Evolutionary conservation across 1,140 invertebrate species (phyloP).

Genomic region (Coboldia fuscipes): DNA sequence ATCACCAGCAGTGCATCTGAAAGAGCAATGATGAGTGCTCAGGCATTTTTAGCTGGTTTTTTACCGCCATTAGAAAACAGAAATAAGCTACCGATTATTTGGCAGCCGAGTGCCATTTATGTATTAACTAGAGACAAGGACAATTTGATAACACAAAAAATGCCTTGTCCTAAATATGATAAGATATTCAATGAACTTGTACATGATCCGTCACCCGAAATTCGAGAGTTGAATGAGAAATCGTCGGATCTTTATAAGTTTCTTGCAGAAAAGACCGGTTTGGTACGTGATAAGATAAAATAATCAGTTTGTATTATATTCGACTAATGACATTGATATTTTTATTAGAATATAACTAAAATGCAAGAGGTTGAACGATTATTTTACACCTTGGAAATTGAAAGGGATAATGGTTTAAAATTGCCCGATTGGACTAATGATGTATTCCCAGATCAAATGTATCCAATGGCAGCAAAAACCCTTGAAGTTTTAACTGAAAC

Average conservation of each 20-base stretch:
- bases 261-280: constrained; percentile 38
- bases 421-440: constrained; percentile 49
- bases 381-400: constrained; percentile 49
- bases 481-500: constrained; percentile 49
- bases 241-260: constrained; percentile 37
- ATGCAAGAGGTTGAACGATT: constrained; percentile 46
- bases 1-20: constrained; percentile 61
- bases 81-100: constrained; percentile 49
- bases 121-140: constrained; percentile 41
- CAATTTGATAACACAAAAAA: constrained; percentile 36
- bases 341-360: constrained; percentile 28
- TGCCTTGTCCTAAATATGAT: constrained; percentile 36
- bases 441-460: constrained; percentile 45
- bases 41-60: constrained; percentile 57
- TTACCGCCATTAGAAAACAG: constrained; percentile 49
- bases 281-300: constrained; percentile 6
- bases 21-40: constrained; percentile 70
- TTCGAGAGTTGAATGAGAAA: constrained; percentile 28
- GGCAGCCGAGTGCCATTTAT: constrained; percentile 79
- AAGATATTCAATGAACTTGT: constrained; percentile 29
- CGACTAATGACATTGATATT: background rate
- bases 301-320: background rate
- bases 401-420: constrained; percentile 37
- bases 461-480: constrained; percentile 36
- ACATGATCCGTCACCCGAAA: constrained; percentile 18